Percentiles rank a stretch among this genome's conserved stretches.
Evolutionary conservation across 2,113 vertebrate species (phyloP).

Genomic region (Thomomys bottae): DNA sequence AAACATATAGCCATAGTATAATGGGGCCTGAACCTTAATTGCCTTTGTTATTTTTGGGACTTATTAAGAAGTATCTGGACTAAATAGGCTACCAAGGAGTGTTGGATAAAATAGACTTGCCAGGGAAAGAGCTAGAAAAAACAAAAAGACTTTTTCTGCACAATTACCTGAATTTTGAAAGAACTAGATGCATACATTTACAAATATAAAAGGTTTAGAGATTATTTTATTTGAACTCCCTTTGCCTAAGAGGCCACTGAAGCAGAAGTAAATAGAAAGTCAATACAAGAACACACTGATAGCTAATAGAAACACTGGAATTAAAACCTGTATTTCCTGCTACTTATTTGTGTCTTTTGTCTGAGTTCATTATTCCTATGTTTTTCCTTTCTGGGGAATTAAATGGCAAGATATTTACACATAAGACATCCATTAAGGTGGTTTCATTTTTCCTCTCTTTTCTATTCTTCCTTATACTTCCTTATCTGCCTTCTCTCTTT

Average conservation of each 20-base stretch:
- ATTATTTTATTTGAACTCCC: neutral
- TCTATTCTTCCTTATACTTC: neutral
- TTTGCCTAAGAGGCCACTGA: conserved; percentile 10
- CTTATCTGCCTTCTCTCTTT: conserved; percentile 67
- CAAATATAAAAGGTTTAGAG: neutral
- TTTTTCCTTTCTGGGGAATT: conserved; percentile 53
- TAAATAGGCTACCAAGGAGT: neutral
- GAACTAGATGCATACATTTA: neutral
- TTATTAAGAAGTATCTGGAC: neutral
- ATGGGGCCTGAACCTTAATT: neutral
- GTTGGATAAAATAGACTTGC: neutral
- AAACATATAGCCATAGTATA: neutral
- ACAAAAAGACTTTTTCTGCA: neutral
- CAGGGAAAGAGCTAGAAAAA: neutral
- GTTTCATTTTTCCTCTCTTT: conserved; percentile 58
- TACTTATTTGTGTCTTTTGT: neutral
- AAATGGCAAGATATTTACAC: conserved; percentile 56
- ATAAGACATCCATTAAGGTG: conserved; percentile 1
- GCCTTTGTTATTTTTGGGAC: neutral
- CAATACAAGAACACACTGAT: neutral
- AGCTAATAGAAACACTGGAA: neutral
- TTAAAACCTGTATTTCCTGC: conserved; percentile 27
- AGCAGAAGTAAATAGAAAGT: neutral
- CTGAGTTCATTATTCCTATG: conserved; percentile 19
- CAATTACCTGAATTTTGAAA: conserved; percentile 37